Percentiles rank a stretch among this genome's conserved stretches.
Evolutionary conservation across 2,797 vertebrate species (phyloP).

Genomic region (Mormyrops attenuatus): DNA sequence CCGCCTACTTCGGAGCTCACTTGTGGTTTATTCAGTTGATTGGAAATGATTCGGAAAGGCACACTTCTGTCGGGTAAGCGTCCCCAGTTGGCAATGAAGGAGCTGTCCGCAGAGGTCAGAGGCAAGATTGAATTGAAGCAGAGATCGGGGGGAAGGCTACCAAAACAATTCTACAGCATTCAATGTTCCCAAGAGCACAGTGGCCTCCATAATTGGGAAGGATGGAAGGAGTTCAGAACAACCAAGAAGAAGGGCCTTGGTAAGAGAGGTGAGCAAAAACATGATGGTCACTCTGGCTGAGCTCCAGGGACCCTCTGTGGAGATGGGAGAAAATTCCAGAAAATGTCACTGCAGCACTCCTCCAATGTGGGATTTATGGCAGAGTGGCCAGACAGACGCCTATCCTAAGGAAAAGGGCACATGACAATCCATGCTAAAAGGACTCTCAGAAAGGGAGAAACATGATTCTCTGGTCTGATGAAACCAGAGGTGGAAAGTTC

Average conservation of each 20-base stretch:
- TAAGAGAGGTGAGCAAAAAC: neutral
- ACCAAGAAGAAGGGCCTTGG: neutral
- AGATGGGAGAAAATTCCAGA: neutral
- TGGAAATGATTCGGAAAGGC: neutral
- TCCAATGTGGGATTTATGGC: neutral
- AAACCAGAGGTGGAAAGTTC: too few species aligned
- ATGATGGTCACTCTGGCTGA: neutral
- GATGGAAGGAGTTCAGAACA: neutral
- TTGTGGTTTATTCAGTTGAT: neutral
- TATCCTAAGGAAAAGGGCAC: neutral
- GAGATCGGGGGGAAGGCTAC: neutral
- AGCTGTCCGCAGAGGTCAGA: neutral
- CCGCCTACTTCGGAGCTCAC: neutral
- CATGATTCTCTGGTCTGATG: too few species aligned
- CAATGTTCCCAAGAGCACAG: neutral
- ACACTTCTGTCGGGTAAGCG: neutral
- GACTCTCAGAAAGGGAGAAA: neutral
- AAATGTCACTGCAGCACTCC: neutral
- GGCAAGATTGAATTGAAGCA: neutral
- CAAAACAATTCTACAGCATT: neutral
- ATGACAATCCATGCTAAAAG: neutral
- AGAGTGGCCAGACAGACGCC: neutral
- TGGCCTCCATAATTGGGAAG: neutral
- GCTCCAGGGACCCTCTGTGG: neutral
- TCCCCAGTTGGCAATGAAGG: neutral